phyloP scores from a whole-genome alignment of 2,888 invertebrate species.

The Ptychoptera albimana region DNA sequence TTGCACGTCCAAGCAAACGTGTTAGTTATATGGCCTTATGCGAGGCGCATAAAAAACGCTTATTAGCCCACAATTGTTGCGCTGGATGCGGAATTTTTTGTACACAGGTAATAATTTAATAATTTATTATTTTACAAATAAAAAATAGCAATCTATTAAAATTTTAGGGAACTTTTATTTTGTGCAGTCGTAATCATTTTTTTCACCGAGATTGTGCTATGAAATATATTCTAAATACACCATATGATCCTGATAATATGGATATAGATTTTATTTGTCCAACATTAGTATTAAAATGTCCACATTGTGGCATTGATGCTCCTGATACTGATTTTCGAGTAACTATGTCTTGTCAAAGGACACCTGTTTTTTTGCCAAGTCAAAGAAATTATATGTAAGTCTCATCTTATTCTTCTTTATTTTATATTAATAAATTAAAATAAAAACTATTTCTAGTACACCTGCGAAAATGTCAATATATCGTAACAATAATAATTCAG shows the following conservation, averaged over 20 bases:
- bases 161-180: conserved; percentile 61
- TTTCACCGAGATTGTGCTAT: conserved; percentile 68
- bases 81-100: conserved; percentile 82
- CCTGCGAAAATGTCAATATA: conserved; percentile 35
- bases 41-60: conserved; percentile 55
- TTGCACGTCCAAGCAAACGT: conserved; percentile 52
- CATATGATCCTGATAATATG: conserved; percentile 30
- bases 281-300: conserved; percentile 37
- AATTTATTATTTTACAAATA: conserved; percentile 3
- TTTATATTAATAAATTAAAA: neutral
- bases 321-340: conserved; percentile 20
- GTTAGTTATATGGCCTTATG: conserved; percentile 71
- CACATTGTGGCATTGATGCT: conserved; percentile 53
- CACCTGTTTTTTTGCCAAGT: conserved; percentile 44
- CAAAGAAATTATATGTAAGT: conserved; percentile 27
- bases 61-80: conserved; percentile 73
- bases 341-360: conserved; percentile 42
- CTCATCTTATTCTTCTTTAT: too few relatives aligned
- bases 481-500: too few relatives aligned
- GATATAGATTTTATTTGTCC: conserved; percentile 24
- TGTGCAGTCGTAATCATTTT: conserved; percentile 62
- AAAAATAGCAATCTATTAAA: neutral
- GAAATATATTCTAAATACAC: conserved; percentile 26
- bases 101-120: conserved; percentile 45
- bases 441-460: conserved; percentile 23